A percentile compares a stretch with the other conserved stretches of the same genome.
phyloP scores from a whole-genome alignment of 2,888 invertebrate genomes.

The Callosobruchus maculatus region DNA sequence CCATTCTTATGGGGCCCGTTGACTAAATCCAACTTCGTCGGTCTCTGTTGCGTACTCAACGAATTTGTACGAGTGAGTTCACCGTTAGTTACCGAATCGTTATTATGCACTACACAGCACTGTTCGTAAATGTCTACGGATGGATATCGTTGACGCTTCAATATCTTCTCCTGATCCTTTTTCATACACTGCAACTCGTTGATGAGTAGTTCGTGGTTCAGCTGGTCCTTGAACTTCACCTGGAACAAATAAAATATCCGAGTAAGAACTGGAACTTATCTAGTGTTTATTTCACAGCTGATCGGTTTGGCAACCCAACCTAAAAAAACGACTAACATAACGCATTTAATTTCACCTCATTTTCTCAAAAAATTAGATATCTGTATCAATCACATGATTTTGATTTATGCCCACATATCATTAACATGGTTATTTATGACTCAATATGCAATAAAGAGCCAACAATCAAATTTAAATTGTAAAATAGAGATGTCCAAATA shows the following conservation, averaged over 20 bases:
- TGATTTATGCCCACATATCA: too few relatives aligned
- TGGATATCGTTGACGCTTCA: conserved; percentile 41
- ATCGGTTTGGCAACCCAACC: too few relatives aligned
- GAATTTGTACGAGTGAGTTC: background rate
- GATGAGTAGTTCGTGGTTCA: conserved; percentile 67
- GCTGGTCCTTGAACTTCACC: conserved; percentile 42
- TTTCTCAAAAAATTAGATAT: too few relatives aligned
- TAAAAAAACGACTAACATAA: too few relatives aligned
- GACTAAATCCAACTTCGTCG: background rate
- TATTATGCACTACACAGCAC: conserved; percentile 11
- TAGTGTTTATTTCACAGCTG: too few relatives aligned
- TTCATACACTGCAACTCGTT: conserved; percentile 68
- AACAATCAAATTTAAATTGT: too few relatives aligned
- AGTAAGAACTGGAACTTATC: background rate
- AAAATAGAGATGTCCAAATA: too few relatives aligned
- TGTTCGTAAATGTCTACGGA: conserved; percentile 36
- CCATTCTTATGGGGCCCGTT: background rate
- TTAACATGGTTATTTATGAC: too few relatives aligned
- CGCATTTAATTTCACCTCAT: too few relatives aligned
- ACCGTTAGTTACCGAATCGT: conserved; percentile 1
- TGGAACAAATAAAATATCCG: conserved; percentile 1
- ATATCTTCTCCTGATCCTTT: conserved; percentile 38
- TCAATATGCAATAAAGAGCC: too few relatives aligned
- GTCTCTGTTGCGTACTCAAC: background rate
- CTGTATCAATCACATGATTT: too few relatives aligned